These are phyloP conservation scores for Henricia sp. DNA, from an alignment of 53 echinoderm and acorn worm species.

Conservation along the genomic window DNA sequence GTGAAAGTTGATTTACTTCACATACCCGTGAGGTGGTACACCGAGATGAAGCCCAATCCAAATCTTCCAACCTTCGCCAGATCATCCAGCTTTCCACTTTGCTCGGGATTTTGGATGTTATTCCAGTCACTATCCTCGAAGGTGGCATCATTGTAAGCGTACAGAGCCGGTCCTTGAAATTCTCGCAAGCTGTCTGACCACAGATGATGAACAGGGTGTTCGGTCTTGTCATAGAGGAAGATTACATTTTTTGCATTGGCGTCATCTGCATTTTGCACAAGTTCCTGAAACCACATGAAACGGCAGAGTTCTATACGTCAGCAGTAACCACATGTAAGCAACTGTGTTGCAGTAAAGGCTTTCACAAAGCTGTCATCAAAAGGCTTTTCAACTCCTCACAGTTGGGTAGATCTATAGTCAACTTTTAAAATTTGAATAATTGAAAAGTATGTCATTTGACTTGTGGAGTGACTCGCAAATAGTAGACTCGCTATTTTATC, in stretches of 20 bases:
- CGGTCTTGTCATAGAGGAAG: slow-evolving; percentile 76
- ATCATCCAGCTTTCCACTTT: slow-evolving; percentile 74
- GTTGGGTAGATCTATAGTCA: too few relatives aligned
- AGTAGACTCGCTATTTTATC: too few relatives aligned
- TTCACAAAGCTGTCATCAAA: too few relatives aligned
- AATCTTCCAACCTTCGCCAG: slow-evolving; percentile 85
- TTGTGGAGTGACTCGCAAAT: too few relatives aligned
- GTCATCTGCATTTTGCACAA: slow-evolving; percentile 91
- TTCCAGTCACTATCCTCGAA: slow-evolving; percentile 65
- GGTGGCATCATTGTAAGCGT: too few relatives aligned
- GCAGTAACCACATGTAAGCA: too few relatives aligned
- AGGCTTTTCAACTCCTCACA: too few relatives aligned
- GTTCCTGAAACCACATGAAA: slow-evolving; percentile 77
- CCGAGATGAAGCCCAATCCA: slow-evolving; percentile 90
- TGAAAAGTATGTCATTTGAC: too few relatives aligned
- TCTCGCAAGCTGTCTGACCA: slow-evolving; percentile 29
- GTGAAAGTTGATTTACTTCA: too few relatives aligned
- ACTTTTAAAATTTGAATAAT: too few relatives aligned
- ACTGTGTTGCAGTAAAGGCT: too few relatives aligned
- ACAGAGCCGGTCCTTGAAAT: slow-evolving; percentile 79
- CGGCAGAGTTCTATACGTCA: too few relatives aligned
- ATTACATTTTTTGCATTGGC: slow-evolving; percentile 73
- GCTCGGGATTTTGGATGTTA: slow-evolving; percentile 69
- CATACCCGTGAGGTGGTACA: slow-evolving; percentile 91
- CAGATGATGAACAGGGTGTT: slow-evolving; percentile 53